A percentile compares a stretch with the other conserved stretches of the same genome.
These are phyloP conservation scores for Epinephelus fuscoguttatus DNA, from an alignment of 2,113 vertebrate species.

Conservation along the genomic window DNA sequence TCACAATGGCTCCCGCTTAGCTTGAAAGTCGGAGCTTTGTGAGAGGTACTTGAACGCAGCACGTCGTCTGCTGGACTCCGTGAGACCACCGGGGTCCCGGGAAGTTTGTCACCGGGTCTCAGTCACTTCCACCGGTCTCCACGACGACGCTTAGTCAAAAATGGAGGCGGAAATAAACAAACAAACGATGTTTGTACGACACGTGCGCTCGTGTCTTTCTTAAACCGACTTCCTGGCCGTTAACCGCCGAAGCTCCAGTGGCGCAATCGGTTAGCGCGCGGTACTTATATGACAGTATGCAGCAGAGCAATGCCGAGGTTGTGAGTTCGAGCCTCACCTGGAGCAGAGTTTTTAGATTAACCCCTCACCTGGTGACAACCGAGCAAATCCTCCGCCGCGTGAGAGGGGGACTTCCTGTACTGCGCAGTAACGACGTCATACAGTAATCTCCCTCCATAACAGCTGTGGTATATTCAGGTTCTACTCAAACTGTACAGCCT, in stretches of 20 bases:
- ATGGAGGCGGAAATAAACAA: not conserved
- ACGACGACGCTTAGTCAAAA: rapidly evolving
- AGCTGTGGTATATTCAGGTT: not conserved
- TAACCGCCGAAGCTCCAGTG: conserved; percentile 88
- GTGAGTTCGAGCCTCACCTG: conserved; percentile 99
- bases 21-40: not conserved
- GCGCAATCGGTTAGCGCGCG: conserved; percentile 99
- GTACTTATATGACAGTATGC: conserved; percentile 97
- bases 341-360: conserved; percentile 87
- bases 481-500: not conserved
- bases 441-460: not conserved
- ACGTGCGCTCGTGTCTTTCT: rapidly evolving
- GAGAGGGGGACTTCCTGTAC: not conserved
- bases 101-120: not conserved
- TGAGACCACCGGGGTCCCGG: not conserved
- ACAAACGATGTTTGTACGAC: rapidly evolving
- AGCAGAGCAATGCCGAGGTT: conserved; percentile 96
- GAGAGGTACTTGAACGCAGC: conserved; percentile 47
- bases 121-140: rapidly evolving
- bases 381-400: not conserved
- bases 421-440: not conserved
- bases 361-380: not conserved
- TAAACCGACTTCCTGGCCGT: not conserved
- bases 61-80: not conserved
- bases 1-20: rapidly evolving